A percentile compares a stretch with the other conserved stretches of the same genome.
Conservation (phyloP, 2,113 vertebrate genomes). For the Carlito syrichta region DNA sequence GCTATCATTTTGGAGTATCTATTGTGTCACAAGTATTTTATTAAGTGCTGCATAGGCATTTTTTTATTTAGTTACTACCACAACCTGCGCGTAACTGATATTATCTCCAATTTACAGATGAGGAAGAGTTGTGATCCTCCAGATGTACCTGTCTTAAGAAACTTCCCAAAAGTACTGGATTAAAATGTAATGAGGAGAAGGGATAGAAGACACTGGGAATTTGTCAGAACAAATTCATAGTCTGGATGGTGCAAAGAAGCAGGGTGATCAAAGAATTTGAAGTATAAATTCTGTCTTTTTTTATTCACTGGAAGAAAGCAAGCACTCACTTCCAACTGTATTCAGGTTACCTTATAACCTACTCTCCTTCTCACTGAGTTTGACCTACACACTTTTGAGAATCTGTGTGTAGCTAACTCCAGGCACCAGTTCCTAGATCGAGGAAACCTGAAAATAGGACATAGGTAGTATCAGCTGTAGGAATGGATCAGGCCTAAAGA, state of each 20-base stretch:
- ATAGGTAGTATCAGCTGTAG: not conserved
- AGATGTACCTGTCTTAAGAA: not conserved
- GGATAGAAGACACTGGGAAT: not conserved
- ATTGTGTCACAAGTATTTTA: no score
- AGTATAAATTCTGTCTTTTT: not conserved
- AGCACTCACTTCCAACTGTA: fast-evolving
- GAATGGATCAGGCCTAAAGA: not conserved
- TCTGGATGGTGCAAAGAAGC: not conserved
- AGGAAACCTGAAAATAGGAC: not conserved
- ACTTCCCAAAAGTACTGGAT: not conserved
- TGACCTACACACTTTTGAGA: not conserved
- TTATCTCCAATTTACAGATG: not conserved
- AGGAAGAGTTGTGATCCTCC: not conserved
- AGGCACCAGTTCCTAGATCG: not conserved
- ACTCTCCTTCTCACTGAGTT: not conserved
- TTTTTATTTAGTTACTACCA: not conserved
- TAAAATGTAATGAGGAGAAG: not conserved
- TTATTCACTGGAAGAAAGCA: not conserved
- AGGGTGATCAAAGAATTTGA: not conserved
- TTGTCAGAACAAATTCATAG: not conserved
- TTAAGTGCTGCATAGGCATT: not conserved
- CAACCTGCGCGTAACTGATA: not conserved
- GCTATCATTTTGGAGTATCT: not conserved
- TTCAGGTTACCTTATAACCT: fast-evolving
- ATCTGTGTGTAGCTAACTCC: not conserved